phyloP scores from a whole-genome alignment of 2,888 invertebrate species.

The Sussaba pulchella region DNA sequence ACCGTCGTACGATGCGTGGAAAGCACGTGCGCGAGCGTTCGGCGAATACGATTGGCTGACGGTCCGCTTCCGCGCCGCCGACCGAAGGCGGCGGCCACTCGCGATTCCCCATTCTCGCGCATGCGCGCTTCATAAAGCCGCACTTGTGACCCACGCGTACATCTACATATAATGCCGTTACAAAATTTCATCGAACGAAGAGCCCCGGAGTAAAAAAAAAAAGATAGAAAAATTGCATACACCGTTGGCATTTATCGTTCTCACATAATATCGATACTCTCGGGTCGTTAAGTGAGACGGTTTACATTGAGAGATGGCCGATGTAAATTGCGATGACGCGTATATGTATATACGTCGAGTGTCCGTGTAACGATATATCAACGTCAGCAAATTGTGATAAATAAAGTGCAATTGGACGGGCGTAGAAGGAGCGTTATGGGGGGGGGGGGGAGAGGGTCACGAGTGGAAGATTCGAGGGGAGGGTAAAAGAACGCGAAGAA shows the following conservation, averaged over 20 bases:
- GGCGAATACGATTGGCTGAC: no score
- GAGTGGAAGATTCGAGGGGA: conserved; percentile 56
- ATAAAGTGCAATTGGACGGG: conserved; percentile 81
- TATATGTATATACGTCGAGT: conserved; percentile 76
- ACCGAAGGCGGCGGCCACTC: no score
- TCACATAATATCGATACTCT: conserved; percentile 61
- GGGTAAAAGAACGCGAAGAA: conserved; percentile 30
- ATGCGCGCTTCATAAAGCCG: no score
- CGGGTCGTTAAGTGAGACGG: conserved; percentile 81
- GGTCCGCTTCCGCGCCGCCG: no score
- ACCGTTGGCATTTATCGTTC: conserved; percentile 10
- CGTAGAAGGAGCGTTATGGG: conserved; percentile 44
- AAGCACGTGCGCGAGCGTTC: no score
- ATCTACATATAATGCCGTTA: conserved; percentile 9
- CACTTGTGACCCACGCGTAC: no score
- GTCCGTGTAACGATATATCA: conserved; percentile 81
- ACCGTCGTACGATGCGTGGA: no score
- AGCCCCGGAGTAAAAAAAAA: not conserved
- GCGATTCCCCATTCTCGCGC: no score
- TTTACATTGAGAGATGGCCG: conserved; percentile 82
- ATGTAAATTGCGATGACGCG: conserved; percentile 82
- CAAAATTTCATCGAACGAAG: conserved; percentile 17
- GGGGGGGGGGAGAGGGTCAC: conserved; percentile 54
- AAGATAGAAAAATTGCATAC: not conserved
- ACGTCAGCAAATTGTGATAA: conserved; percentile 83